Percentiles rank a stretch among this genome's conserved stretches.
Evolutionary conservation across 2,797 vertebrate genomes (phyloP).

Genomic region (Simalia tracyae): DNA sequence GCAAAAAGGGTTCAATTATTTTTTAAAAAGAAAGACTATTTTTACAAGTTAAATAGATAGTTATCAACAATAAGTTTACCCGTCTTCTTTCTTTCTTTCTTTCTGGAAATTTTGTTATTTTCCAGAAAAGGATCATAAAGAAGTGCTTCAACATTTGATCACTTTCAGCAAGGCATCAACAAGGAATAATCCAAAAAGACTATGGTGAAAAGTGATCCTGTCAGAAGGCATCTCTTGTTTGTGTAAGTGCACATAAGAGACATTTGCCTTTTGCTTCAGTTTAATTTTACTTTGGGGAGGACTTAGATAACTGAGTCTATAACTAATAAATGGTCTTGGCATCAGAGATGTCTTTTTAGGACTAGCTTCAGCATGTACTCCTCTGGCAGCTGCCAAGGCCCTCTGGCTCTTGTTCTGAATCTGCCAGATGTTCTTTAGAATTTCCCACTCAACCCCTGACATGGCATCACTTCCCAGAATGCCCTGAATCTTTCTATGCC

Average conservation of each 20-base stretch:
- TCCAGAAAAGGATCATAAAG: neutral
- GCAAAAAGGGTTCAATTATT: neutral
- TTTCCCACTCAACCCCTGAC: neutral
- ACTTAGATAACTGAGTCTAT: neutral
- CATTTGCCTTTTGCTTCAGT: neutral
- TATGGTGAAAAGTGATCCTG: neutral
- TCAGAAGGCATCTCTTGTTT: neutral
- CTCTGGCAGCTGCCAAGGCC: neutral
- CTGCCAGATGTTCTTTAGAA: neutral
- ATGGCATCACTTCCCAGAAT: neutral
- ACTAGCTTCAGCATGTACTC: neutral
- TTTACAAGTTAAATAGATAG: neutral
- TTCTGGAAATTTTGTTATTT: neutral
- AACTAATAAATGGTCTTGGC: neutral
- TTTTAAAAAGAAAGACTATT: neutral
- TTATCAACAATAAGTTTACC: neutral
- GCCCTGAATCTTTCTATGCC: neutral
- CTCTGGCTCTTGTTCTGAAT: neutral
- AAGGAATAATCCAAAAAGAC: neutral
- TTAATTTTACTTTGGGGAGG: neutral
- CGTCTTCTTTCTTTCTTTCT: no score
- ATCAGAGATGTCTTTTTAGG: neutral
- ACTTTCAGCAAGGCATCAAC: neutral
- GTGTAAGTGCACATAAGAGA: neutral
- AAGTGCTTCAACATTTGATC: neutral